phyloP scores from a whole-genome alignment of 2,797 vertebrate genomes.

The Mormyrops boulengeri region DNA sequence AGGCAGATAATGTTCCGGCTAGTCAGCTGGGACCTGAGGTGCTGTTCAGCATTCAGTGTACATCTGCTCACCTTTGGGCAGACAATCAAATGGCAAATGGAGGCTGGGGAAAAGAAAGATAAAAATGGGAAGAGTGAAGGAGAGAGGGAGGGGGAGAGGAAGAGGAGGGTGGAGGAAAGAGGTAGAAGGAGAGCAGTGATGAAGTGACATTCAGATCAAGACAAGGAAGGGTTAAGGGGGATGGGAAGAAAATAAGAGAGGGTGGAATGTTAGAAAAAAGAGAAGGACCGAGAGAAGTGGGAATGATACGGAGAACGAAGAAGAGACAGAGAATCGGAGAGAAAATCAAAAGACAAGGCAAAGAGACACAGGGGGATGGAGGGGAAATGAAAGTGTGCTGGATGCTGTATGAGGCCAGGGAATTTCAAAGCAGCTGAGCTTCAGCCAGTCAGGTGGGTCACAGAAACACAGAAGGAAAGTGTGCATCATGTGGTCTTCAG shows the following conservation, averaged over 20 bases:
- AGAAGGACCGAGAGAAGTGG: not conserved
- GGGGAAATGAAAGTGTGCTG: not conserved
- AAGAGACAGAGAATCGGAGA: not conserved
- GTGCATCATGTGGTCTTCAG: not conserved
- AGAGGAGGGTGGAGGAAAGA: not conserved
- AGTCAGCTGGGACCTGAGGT: not conserved
- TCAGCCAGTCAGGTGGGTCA: not conserved
- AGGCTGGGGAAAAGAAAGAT: not conserved
- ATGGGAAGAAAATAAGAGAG: not conserved
- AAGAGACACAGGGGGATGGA: not conserved
- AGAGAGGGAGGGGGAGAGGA: not conserved
- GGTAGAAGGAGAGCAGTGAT: not conserved
- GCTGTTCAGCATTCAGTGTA: constrained; percentile 17
- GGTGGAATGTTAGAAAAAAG: not conserved
- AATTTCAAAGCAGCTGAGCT: not conserved
- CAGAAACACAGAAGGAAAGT: not conserved
- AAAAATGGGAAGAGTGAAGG: not conserved
- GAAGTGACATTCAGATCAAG: not conserved
- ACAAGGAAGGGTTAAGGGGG: not conserved
- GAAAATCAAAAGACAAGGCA: not conserved
- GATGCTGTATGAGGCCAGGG: not conserved
- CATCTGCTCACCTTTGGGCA: constrained; percentile 10
- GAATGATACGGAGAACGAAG: not conserved
- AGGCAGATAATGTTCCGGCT: not conserved
- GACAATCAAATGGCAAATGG: not conserved